Conservation (phyloP, 2,797 vertebrate species). For the Poecilia picta region DNA sequence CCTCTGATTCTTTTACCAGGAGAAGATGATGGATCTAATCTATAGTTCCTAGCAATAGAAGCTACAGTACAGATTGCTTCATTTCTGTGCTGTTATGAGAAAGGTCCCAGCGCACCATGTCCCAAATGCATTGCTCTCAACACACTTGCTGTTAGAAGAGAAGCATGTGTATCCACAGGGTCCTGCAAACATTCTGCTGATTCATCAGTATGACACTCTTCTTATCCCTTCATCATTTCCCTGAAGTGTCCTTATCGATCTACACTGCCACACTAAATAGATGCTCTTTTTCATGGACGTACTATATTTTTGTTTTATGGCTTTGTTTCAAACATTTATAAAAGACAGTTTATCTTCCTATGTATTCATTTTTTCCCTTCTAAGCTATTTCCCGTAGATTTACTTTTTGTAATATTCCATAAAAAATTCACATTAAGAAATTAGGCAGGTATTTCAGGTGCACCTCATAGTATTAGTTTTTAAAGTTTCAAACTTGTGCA, state of each 20-base stretch:
- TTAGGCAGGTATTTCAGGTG: neutral
- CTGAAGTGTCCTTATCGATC: slow-evolving; percentile 12
- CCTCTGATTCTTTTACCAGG: slow-evolving; percentile 1
- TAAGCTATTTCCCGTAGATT: neutral
- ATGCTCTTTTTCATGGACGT: neutral
- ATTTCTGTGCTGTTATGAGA: slow-evolving; percentile 11
- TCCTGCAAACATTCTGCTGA: slow-evolving; percentile 20
- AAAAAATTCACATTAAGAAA: neutral
- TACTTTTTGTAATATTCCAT: neutral
- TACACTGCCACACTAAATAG: slow-evolving; percentile 9
- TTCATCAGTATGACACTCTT: slow-evolving; percentile 7
- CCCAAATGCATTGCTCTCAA: slow-evolving; percentile 18
- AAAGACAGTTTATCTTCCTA: slow-evolving; percentile 16
- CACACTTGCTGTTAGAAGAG: neutral
- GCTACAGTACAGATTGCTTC: slow-evolving; percentile 24
- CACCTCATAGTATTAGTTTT: neutral
- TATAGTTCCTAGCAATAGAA: slow-evolving; percentile 24
- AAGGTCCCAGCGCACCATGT: slow-evolving; percentile 16
- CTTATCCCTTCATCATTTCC: slow-evolving; percentile 19
- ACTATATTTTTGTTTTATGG: neutral
- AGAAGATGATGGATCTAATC: slow-evolving; percentile 20
- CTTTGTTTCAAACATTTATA: slow-evolving; percentile 9
- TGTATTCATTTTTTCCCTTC: neutral
- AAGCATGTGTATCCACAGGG: neutral
- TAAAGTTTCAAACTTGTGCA: neutral